phyloP scores from a whole-genome alignment of 2,888 invertebrate species.

The Periphyllus acericola region DNA sequence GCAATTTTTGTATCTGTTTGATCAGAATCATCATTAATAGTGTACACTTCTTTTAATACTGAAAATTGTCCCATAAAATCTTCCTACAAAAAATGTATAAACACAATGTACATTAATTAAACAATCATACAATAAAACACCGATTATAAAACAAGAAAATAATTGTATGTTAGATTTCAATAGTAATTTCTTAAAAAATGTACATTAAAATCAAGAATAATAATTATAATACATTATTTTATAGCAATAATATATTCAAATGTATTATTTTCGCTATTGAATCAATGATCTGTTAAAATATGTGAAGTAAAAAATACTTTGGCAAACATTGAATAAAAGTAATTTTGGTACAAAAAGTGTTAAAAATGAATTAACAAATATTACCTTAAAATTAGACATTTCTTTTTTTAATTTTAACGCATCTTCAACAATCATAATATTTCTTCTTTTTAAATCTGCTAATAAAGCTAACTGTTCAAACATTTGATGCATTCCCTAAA shows the following conservation, averaged over 20 bases:
- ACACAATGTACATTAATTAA: background rate
- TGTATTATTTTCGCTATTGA: too few species aligned
- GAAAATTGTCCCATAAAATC: conserved; percentile 60
- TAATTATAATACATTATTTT: too few species aligned
- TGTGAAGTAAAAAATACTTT: too few species aligned
- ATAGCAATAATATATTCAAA: too few species aligned
- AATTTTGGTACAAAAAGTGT: too few species aligned
- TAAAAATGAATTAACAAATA: conserved; percentile 71
- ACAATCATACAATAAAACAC: too few species aligned
- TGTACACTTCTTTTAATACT: conserved; percentile 54
- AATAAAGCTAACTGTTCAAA: conserved; percentile 80
- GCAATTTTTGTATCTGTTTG: conserved; percentile 21
- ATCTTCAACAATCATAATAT: conserved; percentile 73
- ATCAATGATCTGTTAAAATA: too few species aligned
- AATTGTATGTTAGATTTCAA: too few species aligned
- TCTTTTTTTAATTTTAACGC: conserved; percentile 76
- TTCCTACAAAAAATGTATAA: conserved; percentile 48
- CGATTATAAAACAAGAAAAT: too few species aligned
- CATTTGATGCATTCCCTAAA: conserved; percentile 80
- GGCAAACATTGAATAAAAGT: too few species aligned
- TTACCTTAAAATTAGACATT: conserved; percentile 78
- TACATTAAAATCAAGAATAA: too few species aligned
- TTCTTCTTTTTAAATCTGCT: conserved; percentile 75
- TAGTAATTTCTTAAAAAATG: too few species aligned
- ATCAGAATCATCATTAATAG: conserved; percentile 44